A percentile compares a stretch with the other conserved stretches of the same genome.
These are phyloP conservation scores for Trissoscelio sp. DNA, from an alignment of 2,888 invertebrate genomes.

Conservation along the genomic window DNA sequence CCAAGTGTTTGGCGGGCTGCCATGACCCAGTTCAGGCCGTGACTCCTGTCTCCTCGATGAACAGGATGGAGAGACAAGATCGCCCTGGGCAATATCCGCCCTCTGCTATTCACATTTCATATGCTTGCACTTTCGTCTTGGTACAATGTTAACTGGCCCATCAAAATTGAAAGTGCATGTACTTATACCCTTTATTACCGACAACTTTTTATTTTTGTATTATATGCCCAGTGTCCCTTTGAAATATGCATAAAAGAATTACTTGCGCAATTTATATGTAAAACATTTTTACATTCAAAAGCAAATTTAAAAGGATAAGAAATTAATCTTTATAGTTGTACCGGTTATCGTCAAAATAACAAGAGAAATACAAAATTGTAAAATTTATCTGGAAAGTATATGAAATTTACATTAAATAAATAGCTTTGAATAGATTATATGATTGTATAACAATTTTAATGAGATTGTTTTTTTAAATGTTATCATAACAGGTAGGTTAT, in stretches of 20 bases:
- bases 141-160: conserved; percentile 68
- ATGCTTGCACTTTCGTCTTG: conserved; percentile 51
- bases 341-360: too few species aligned
- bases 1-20: conserved; percentile 80
- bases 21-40: conserved; percentile 79
- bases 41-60: conserved; percentile 75
- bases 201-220: conserved; percentile 26
- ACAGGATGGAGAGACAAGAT: conserved; percentile 73
- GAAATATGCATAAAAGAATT: neutral
- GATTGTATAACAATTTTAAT: too few species aligned
- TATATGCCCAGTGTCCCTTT: neutral
- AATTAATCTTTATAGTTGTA: too few species aligned
- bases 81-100: conserved; percentile 77
- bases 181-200: conserved; percentile 52
- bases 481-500: too few species aligned
- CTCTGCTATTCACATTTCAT: conserved; percentile 68
- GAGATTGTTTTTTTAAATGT: too few species aligned
- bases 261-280: neutral
- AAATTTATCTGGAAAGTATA: too few species aligned
- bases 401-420: too few species aligned
- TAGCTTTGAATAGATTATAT: too few species aligned
- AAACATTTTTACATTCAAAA: too few species aligned
- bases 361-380: too few species aligned
- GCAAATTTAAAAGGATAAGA: too few species aligned
- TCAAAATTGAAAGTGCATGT: conserved; percentile 61